Conservation (phyloP, 2,888 invertebrate genomes). For the Periphyllus acericola region DNA sequence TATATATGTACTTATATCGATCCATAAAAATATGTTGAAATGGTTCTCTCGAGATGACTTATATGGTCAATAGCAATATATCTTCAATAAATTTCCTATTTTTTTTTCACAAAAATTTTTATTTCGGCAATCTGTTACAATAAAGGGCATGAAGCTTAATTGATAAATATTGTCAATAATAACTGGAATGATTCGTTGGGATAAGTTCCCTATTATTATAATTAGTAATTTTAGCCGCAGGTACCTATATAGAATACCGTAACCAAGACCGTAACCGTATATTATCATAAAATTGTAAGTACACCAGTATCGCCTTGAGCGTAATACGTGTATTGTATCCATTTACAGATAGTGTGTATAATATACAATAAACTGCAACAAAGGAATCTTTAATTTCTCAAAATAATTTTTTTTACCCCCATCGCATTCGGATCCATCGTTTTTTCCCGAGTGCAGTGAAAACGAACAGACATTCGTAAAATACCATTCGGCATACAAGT, state of each 20-base stretch:
- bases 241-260: too few relatives aligned
- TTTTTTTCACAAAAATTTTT: too few relatives aligned
- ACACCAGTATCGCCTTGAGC: not conserved
- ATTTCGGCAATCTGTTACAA: too few relatives aligned
- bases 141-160: too few relatives aligned
- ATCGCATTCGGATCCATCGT: not conserved
- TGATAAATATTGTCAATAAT: too few relatives aligned
- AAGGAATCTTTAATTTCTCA: not conserved
- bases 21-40: conserved; percentile 34
- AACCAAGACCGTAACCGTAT: not conserved
- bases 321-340: not conserved
- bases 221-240: not conserved
- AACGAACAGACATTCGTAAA: not conserved
- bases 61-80: not conserved
- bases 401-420: not conserved
- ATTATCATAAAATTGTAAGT: not conserved
- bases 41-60: not conserved
- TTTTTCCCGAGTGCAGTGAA: not conserved
- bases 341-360: not conserved
- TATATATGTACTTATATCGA: not conserved
- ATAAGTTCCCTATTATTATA: not conserved
- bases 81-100: too few relatives aligned
- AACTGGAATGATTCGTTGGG: too few relatives aligned
- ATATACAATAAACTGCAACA: not conserved
- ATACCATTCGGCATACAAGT: not conserved